A percentile compares a stretch with the other conserved stretches of the same genome.
Conservation (phyloP, 2,113 vertebrate species). For the Hydrolagus affinis region DNA sequence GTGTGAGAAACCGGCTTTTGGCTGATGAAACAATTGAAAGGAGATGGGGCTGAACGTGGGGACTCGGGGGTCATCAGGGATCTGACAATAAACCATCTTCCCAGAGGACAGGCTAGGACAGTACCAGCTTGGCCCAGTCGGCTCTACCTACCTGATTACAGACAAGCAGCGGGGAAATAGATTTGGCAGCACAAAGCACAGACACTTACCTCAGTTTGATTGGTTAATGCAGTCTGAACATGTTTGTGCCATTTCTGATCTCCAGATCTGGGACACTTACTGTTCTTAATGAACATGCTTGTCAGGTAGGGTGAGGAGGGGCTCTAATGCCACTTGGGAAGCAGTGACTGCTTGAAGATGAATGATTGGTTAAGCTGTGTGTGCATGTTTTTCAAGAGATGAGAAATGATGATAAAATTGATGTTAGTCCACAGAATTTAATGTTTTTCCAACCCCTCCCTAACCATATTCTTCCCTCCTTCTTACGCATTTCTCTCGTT, state of each 20-base stretch:
- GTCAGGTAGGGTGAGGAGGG: conserved; percentile 36
- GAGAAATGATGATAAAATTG: conserved; percentile 48
- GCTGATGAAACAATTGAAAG: conserved; percentile 85
- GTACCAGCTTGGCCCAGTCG: conserved; percentile 9
- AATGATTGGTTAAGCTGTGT: conserved; percentile 43
- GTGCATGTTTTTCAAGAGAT: conserved; percentile 49
- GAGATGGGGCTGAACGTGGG: conserved; percentile 57
- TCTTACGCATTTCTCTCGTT: conserved; percentile 10
- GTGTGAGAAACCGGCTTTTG: conserved; percentile 63
- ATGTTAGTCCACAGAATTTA: conserved; percentile 42
- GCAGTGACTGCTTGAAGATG: conserved; percentile 37
- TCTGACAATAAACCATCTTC: conserved; percentile 59
- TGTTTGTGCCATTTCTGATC: conserved; percentile 33
- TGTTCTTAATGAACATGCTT: conserved; percentile 34
- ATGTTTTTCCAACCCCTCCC: conserved; percentile 43
- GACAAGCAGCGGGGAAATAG: conserved; percentile 28
- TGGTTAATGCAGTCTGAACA: conserved; percentile 35
- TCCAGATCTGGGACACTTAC: conserved; percentile 33
- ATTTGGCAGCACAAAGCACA: conserved; percentile 32
- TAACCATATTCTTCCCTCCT: conserved; percentile 36
- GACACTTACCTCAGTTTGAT: conserved; percentile 33
- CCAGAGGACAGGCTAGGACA: conserved; percentile 47
- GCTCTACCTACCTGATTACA: conserved; percentile 25
- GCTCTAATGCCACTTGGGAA: conserved; percentile 29
- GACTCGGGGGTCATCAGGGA: conserved; percentile 64